phyloP scores from a whole-genome alignment of 2,888 invertebrate genomes.

The Sinotaia quadrata region DNA sequence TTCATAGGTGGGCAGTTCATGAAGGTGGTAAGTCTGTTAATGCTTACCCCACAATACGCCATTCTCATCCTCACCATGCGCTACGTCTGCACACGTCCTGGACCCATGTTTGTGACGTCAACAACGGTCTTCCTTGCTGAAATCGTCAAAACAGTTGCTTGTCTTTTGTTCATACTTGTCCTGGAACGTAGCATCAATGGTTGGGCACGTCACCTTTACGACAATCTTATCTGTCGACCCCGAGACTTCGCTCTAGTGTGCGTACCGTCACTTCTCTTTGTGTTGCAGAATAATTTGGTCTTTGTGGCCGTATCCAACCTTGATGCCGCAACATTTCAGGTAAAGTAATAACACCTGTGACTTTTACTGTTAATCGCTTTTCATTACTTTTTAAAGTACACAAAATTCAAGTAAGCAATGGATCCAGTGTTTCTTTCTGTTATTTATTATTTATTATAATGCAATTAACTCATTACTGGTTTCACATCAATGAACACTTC shows the following conservation, averaged over 20 bases:
- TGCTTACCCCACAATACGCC: slow-evolving; percentile 27
- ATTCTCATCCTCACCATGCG: slow-evolving; percentile 28
- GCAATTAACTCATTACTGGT: no score
- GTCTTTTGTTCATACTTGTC: slow-evolving; percentile 9
- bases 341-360: no score
- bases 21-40: slow-evolving; percentile 19
- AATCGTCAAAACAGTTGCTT: slow-evolving; percentile 13
- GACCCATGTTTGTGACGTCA: slow-evolving; percentile 24
- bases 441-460: no score
- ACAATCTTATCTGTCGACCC: slow-evolving; percentile 20
- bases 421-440: no score
- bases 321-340: slow-evolving; percentile 75
- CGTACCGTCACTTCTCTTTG: slow-evolving; percentile 69
- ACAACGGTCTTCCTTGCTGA: slow-evolving; percentile 29
- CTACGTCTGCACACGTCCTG: slow-evolving; percentile 26
- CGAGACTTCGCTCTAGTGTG: slow-evolving; percentile 18
- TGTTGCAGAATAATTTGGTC: slow-evolving; percentile 75
- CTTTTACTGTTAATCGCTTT: no score
- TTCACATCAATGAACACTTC: no score
- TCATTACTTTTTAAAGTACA: no score
- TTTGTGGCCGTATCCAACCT: slow-evolving; percentile 74
- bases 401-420: no score
- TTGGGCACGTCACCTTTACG: slow-evolving; percentile 10
- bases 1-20: slow-evolving; percentile 8
- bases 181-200: slow-evolving; percentile 1